These are phyloP conservation scores for Myocastor coypus DNA, from an alignment of 2,113 vertebrate species.

Conservation along the genomic window DNA sequence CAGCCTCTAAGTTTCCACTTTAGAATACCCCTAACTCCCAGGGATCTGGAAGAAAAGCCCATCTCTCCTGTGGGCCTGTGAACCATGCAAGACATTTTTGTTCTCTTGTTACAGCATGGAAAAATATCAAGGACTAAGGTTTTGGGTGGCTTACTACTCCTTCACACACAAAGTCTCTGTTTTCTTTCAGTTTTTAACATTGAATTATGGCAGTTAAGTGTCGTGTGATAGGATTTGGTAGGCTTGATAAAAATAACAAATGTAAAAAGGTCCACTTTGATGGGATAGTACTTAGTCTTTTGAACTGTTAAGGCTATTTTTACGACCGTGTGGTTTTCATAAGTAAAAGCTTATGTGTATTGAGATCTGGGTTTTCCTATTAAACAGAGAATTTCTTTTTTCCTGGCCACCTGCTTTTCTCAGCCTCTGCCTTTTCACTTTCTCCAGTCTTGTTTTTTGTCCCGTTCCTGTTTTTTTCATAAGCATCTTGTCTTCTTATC, in stretches of 20 bases:
- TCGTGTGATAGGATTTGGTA: slow-evolving; percentile 13
- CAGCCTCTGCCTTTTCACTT: neutral
- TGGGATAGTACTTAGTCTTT: slow-evolving; percentile 9
- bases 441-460: neutral
- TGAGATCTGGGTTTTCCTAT: neutral
- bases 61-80: slow-evolving; percentile 27
- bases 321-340: slow-evolving; percentile 7
- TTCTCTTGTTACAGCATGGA: neutral
- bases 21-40: neutral
- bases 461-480: neutral
- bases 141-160: neutral
- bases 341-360: neutral
- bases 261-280: neutral
- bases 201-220: slow-evolving; percentile 33
- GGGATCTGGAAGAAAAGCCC: neutral
- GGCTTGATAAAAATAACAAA: neutral
- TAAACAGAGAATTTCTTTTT: neutral
- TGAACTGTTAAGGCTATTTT: slow-evolving; percentile 30
- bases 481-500: slow-evolving; percentile 5
- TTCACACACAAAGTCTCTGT: neutral
- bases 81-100: neutral
- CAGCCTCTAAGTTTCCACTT: neutral
- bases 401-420: neutral
- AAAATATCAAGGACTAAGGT: slow-evolving; percentile 8
- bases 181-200: slow-evolving; percentile 21